Evolutionary conservation across 1,140 invertebrate genomes (phyloP).

Genomic region (Branchinecta lynchi): DNA sequence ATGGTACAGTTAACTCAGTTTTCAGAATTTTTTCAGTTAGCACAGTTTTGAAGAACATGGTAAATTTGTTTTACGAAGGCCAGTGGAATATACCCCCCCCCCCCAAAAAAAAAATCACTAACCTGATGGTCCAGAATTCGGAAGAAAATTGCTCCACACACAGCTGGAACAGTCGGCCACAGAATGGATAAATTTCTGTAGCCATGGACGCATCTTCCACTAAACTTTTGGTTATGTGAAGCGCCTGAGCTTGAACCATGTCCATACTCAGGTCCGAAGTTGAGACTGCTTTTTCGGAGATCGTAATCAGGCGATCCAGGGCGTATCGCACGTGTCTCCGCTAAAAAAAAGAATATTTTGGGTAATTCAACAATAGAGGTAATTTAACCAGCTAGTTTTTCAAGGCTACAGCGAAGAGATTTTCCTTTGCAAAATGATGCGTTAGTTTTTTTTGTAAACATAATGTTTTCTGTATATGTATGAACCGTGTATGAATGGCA

Average conservation of each 20-base stretch:
- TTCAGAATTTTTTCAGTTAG: no score
- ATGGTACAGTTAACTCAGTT: no score
- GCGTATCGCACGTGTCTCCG: neutral
- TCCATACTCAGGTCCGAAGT: neutral
- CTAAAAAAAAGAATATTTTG: neutral
- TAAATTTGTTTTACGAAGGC: no score
- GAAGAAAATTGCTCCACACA: neutral
- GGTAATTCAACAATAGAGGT: no score
- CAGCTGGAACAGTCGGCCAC: neutral
- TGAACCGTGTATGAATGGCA: no score
- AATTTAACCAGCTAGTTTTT: no score
- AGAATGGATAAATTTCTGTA: neutral
- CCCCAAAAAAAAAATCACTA: neutral
- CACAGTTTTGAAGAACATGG: no score
- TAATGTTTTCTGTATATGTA: no score
- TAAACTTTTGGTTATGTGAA: neutral
- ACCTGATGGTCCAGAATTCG: neutral
- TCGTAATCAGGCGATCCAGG: neutral
- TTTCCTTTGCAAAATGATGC: no score
- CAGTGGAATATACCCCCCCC: no score
- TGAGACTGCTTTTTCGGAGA: neutral
- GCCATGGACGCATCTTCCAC: slow-evolving; percentile 1
- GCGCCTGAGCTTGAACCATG: neutral
- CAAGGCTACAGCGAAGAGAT: no score
- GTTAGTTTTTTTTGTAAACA: no score